Conservation (phyloP, 2,888 invertebrate genomes). For the Agrochola litura region DNA sequence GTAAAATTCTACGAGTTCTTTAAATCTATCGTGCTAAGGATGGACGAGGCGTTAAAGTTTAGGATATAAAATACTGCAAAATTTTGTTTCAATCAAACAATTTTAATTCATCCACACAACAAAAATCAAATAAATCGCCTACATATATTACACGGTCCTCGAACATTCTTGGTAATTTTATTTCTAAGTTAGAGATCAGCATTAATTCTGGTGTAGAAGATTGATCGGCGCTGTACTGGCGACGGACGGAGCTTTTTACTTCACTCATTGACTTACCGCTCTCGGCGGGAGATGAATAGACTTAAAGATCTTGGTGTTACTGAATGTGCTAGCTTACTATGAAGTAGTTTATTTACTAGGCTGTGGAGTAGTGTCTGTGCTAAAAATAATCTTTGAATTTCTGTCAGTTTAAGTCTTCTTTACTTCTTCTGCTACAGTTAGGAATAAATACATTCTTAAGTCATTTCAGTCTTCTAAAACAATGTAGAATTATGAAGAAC, state of each 20-base stretch:
- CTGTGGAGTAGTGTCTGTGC: not conserved
- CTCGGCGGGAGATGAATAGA: conserved; percentile 62
- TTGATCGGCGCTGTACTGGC: conserved; percentile 57
- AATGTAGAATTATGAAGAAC: not conserved
- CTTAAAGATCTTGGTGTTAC: conserved; percentile 3
- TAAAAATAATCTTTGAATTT: not conserved
- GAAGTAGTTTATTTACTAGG: not conserved
- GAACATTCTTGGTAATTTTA: conserved; percentile 56
- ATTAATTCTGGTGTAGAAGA: conserved; percentile 60
- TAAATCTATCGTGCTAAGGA: not conserved
- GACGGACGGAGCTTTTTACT: conserved; percentile 59
- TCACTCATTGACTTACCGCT: conserved; percentile 69
- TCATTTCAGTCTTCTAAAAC: not conserved
- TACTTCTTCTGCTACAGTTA: not conserved
- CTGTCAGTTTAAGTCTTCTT: not conserved
- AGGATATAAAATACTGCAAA: not conserved
- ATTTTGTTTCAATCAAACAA: not conserved
- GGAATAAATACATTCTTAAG: no score
- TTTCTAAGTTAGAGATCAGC: conserved; percentile 60
- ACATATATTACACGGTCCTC: conserved; percentile 44
- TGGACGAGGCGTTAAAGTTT: not conserved
- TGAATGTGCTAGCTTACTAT: conserved; percentile 24
- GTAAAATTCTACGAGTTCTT: no score
- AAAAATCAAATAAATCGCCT: conserved; percentile 32
- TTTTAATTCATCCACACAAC: not conserved